These are phyloP conservation scores for zebrafish (Danio rerio) DNA, from an alignment of 2,113 vertebrate species.

Conservation along the genomic window GRCz12tu NC_133190.1:23273501-23274000, in stretches of 20 bases:
- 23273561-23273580: constrained; percentile 55
- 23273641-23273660: constrained; percentile 52
- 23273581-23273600: constrained; percentile 59
- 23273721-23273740: constrained; percentile 18
- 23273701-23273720: constrained; percentile 42
- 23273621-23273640: constrained; percentile 55
- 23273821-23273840: not conserved
- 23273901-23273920: not conserved
- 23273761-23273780: constrained; percentile 40
- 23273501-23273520: constrained; percentile 54
- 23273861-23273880: not conserved
- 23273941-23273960: too few relatives aligned
- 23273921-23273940: not conserved
- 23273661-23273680: constrained; percentile 41
- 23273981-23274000: too few relatives aligned
- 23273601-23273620: constrained; percentile 51
- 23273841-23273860: not conserved
- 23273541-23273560: constrained; percentile 42
- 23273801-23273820: constrained; percentile 21
- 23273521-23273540: constrained; percentile 38
- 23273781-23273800: constrained; percentile 40
- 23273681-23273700: constrained; percentile 50
- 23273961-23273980: too few relatives aligned
- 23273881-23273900: not conserved
- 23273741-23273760: constrained; percentile 11